Percentiles rank a stretch among this genome's conserved stretches.
These are phyloP conservation scores for Proterorhinus semilunaris DNA, from an alignment of 2,113 vertebrate species.

Conservation along the genomic window DNA sequence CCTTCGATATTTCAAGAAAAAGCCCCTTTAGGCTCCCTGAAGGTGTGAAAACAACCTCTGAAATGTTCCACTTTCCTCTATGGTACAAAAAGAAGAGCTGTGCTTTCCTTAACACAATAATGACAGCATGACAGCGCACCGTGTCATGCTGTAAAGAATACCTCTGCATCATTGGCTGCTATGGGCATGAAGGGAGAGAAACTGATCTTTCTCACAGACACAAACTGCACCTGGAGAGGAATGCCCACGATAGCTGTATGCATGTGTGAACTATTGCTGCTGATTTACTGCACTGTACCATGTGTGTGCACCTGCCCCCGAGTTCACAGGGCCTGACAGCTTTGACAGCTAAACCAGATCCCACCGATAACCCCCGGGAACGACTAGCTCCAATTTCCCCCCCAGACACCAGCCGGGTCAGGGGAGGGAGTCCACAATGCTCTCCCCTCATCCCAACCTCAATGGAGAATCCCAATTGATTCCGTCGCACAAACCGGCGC, in stretches of 20 bases:
- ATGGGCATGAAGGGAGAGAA: too few species aligned
- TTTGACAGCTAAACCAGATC: conserved; percentile 82
- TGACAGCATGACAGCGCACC: too few species aligned
- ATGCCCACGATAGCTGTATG: conserved; percentile 8
- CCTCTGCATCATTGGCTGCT: too few species aligned
- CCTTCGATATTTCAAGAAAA: too few species aligned
- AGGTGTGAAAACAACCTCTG: too few species aligned
- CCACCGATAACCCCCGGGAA: conserved; percentile 90
- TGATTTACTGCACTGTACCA: conserved; percentile 15
- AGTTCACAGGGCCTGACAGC: conserved; percentile 70
- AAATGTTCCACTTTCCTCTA: too few species aligned
- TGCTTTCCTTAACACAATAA: too few species aligned
- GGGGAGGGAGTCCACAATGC: conserved; percentile 70
- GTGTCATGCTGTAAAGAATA: too few species aligned
- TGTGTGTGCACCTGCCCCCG: conserved; percentile 49
- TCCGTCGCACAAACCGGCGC: conserved; percentile 79
- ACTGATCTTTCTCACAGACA: too few species aligned
- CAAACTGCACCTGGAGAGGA: not conserved
- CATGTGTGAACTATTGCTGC: conserved; percentile 12
- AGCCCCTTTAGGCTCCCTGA: too few species aligned
- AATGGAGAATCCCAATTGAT: conserved; percentile 98
- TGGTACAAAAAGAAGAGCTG: too few species aligned
- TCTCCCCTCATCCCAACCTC: conserved; percentile 79
- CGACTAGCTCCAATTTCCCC: conserved; percentile 90
- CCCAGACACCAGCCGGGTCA: conserved; percentile 90